Evolutionary conservation across 2,797 vertebrate species (phyloP), one percentile per base, ranked within the genome.

Genomic region (Danio choprae): DNA sequence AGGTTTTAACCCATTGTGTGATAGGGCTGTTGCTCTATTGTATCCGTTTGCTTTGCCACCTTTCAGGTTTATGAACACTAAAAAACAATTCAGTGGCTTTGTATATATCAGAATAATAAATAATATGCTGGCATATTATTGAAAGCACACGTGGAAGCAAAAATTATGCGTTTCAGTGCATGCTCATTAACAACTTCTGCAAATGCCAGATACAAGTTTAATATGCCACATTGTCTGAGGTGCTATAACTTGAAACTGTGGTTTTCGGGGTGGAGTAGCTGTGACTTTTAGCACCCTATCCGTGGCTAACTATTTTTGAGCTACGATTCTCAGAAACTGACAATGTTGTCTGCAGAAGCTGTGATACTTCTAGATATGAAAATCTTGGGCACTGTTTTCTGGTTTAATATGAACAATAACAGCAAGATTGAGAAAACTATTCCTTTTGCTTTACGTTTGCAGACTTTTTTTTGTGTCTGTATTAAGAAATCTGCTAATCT

Each of bases 221-320:
- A 8, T 29, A 44, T 46, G 43, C 60, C 43, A 74, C 22, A 60
- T 15, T 16, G 7, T 4, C 18, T 58, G 72, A 44, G 53, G 29
- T 4, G 13, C 1, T 72, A 38, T 10, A 9, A 18, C 10, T 46
- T 38, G 16, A 77, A 68, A 13, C 16, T 78, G 76, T 70, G 76
- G 76, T 50, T 78, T 77, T 50, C 36, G 11, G 55, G 65, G 76
- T 60, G 76, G 65, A 29, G 76, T 60, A 60, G 6, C 43, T 78
- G 76, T 78, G 65, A 78, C 55, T 51, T 70, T 78, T 44, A 78
- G 43, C 64, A 59, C 64, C 22, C 12, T 16, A 44, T 18, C 16
- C 44, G 40, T 29, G 74, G 40, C 38, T 4, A 22, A 22, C 38
- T 68, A 2, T 68, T 77, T 40, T 50, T 56, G 8, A 36, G 13